phyloP scores from a whole-genome alignment of 2,797 vertebrate genomes.

The Lepus oiostolus region DNA sequence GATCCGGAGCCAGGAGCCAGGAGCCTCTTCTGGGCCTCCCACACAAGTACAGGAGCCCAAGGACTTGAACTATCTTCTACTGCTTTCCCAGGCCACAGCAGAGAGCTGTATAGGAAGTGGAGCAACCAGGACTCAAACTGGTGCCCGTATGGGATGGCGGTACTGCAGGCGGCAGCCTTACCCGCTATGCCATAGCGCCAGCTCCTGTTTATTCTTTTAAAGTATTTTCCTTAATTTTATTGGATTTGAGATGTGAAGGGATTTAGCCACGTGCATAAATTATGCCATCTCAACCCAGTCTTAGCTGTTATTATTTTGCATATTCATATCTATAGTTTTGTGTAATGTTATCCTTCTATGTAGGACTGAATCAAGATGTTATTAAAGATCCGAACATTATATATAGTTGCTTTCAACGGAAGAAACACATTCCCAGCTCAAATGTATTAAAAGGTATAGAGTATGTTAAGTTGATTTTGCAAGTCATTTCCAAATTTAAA shows the following conservation, averaged over 20 bases:
- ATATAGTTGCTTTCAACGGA: conserved; percentile 50
- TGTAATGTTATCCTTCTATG: conserved; percentile 12
- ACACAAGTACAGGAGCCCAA: too few species aligned
- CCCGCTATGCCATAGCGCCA: too few species aligned
- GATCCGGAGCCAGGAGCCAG: too few species aligned
- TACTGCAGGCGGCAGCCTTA: too few species aligned
- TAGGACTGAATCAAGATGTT: conserved; percentile 46
- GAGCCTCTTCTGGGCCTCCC: too few species aligned
- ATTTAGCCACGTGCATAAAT: neutral
- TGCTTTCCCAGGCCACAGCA: too few species aligned
- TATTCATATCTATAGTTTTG: neutral
- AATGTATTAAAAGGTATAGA: conserved; percentile 58
- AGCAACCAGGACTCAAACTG: too few species aligned
- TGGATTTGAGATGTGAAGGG: neutral
- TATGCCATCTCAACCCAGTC: neutral
- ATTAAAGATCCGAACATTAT: conserved; percentile 54
- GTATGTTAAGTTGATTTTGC: conserved; percentile 62
- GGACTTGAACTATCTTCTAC: too few species aligned
- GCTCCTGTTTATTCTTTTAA: conserved; percentile 24
- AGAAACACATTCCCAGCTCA: conserved; percentile 2
- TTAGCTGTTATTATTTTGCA: conserved; percentile 45
- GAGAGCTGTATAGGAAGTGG: too few species aligned
- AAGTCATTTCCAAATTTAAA: conserved; percentile 57
- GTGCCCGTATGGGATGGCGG: too few species aligned
- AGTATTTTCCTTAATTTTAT: conserved; percentile 50